phyloP scores from a whole-genome alignment of 2,113 vertebrate species.

The Thoracochromis brauschi region DNA sequence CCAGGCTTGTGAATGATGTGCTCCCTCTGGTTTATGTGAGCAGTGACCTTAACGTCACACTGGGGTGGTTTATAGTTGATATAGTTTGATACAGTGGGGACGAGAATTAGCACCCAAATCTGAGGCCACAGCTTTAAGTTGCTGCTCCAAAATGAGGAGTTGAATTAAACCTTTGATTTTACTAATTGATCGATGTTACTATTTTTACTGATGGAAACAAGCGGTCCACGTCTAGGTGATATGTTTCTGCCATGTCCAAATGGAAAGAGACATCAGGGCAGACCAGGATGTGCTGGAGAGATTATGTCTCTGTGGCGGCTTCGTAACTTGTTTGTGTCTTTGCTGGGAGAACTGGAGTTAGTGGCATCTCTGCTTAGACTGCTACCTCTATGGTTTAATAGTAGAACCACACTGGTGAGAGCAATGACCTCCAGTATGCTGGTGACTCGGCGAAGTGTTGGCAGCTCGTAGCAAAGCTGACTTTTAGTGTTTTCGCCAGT shows the following conservation, averaged over 20 bases:
- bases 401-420: not conserved
- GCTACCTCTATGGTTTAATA: not conserved
- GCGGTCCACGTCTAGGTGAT: not conserved
- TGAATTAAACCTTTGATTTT: not conserved
- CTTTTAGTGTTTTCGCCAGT: not conserved
- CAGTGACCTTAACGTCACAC: not conserved
- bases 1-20: not conserved
- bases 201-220: too few relatives aligned
- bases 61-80: not conserved
- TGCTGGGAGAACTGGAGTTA: not conserved
- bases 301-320: not conserved
- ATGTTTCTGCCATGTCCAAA: not conserved
- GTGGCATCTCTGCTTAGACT: not conserved
- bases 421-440: not conserved
- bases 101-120: not conserved
- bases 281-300: not conserved
- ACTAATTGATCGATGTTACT: not conserved
- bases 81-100: not conserved
- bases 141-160: not conserved
- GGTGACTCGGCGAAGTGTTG: not conserved
- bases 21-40: rapidly evolving
- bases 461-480: not conserved
- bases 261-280: not conserved
- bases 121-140: not conserved
- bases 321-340: not conserved